A percentile compares a stretch with the other conserved stretches of the same genome.
Conservation (phyloP, 2,888 invertebrate species). For the Lasioglossum zephyrum region DNA sequence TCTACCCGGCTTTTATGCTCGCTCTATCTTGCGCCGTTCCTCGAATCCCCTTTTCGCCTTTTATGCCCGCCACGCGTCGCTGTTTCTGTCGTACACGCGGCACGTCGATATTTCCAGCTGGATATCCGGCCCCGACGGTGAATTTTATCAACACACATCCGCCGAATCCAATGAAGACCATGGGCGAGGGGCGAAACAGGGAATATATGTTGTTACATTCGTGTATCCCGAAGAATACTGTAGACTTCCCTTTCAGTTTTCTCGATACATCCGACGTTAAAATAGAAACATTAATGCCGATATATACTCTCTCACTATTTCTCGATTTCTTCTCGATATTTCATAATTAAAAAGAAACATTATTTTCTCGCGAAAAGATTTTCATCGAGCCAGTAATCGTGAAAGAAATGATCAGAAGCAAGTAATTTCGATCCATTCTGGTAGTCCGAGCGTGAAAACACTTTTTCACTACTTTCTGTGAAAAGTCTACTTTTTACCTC, state of each 20-base stretch:
- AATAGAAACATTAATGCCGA: background rate
- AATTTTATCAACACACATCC: slow-evolving; percentile 42
- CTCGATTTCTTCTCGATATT: too few species aligned
- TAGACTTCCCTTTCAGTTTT: background rate
- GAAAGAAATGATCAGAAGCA: too few species aligned
- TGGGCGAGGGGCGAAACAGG: background rate
- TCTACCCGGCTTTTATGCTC: slow-evolving; percentile 46
- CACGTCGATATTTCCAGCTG: slow-evolving; percentile 40
- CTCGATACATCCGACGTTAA: background rate
- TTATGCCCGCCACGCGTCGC: background rate
- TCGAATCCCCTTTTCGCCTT: slow-evolving; percentile 33
- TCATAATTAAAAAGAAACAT: too few species aligned
- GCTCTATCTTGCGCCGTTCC: slow-evolving; percentile 40
- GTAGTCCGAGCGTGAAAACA: too few species aligned
- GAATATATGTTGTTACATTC: background rate
- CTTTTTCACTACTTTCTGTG: too few species aligned
- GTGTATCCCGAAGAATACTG: background rate
- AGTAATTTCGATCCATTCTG: too few species aligned
- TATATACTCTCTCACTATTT: too few species aligned
- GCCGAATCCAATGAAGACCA: slow-evolving; percentile 27
- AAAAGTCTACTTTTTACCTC: too few species aligned
- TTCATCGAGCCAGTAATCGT: too few species aligned
- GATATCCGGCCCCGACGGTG: slow-evolving; percentile 17
- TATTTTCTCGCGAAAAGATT: too few species aligned
- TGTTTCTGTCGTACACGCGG: slow-evolving; percentile 37